A percentile compares a stretch with the other conserved stretches of the same genome.
phyloP scores from a whole-genome alignment of 2,888 invertebrate species.

The Amiota communis region DNA sequence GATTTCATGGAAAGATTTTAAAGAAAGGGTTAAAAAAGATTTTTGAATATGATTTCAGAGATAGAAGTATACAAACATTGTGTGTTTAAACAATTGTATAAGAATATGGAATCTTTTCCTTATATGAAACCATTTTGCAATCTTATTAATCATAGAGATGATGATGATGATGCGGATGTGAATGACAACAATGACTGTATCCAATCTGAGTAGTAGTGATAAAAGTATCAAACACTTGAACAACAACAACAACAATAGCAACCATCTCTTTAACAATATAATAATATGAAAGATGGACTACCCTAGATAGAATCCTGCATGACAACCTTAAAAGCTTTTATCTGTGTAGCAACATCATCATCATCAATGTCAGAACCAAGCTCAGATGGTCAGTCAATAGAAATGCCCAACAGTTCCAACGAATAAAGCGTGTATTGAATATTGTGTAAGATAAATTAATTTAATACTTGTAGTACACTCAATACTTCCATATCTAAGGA shows the following conservation, averaged over 20 bases:
- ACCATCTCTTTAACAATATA: background rate
- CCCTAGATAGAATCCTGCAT: background rate
- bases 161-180: too few species aligned
- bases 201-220: too few species aligned
- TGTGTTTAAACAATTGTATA: too few species aligned
- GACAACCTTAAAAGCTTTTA: background rate
- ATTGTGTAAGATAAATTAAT: slow-evolving; percentile 24
- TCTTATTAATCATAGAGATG: too few species aligned
- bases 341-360: background rate
- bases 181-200: too few species aligned
- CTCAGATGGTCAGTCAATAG: slow-evolving; percentile 16
- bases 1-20: too few species aligned
- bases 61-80: too few species aligned
- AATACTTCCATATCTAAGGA: background rate
- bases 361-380: background rate
- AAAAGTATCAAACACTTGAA: background rate
- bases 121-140: too few species aligned
- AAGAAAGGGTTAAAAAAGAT: too few species aligned
- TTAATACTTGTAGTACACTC: background rate
- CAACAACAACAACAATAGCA: background rate
- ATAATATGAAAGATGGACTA: background rate
- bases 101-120: too few species aligned
- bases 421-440: background rate
- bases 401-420: background rate
- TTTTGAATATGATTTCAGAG: too few species aligned